These are phyloP conservation scores for Sarcophaga carnaria DNA, from an alignment of 2,888 invertebrate genomes.

Conservation along the genomic window DNA sequence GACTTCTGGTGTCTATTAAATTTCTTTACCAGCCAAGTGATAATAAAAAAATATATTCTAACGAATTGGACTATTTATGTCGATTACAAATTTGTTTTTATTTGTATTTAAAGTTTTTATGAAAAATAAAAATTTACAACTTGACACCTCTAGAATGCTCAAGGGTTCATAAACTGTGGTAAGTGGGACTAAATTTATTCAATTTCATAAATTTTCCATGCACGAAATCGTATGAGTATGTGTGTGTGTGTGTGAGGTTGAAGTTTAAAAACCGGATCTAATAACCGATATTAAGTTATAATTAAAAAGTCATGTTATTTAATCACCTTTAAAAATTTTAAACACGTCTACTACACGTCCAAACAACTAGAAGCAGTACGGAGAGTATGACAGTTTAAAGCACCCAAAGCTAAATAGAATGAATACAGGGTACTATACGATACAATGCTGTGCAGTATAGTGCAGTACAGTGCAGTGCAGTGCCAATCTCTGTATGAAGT, in stretches of 20 bases:
- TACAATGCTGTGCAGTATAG: not conserved
- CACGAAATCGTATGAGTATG: not conserved
- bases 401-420: not conserved
- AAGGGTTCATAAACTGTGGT: not conserved
- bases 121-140: slow-evolving; percentile 32
- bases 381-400: not conserved
- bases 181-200: slow-evolving; percentile 4
- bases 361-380: not conserved
- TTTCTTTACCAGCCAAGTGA: no score
- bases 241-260: slow-evolving; percentile 5
- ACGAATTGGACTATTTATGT: not conserved
- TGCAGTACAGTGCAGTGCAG: not conserved
- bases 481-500: slow-evolving; percentile 11
- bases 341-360: not conserved
- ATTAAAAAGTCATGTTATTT: slow-evolving; percentile 67
- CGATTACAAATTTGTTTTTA: not conserved
- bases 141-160: slow-evolving; percentile 43
- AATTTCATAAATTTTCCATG: slow-evolving; percentile 1
- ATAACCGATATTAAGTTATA: slow-evolving; percentile 63
- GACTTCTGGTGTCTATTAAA: no score
- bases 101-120: not conserved
- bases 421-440: not conserved
- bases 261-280: slow-evolving; percentile 63
- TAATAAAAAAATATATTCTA: not conserved
- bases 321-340: slow-evolving; percentile 56